Evolutionary conservation across 2,113 vertebrate genomes (phyloP).

Genomic region (Psittacara wagleri): DNA sequence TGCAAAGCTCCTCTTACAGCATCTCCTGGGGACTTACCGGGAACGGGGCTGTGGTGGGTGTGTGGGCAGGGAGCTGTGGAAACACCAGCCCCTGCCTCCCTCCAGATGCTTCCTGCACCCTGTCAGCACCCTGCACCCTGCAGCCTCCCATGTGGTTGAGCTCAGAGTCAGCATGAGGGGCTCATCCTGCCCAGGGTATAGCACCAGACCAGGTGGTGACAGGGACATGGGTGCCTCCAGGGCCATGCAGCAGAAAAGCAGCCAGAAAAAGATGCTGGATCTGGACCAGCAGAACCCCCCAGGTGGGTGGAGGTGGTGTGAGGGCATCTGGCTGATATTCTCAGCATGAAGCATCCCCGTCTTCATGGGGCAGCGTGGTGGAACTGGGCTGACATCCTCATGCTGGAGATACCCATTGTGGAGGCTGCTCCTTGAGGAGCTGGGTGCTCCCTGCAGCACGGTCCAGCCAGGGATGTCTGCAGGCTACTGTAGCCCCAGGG

Average conservation of each 20-base stretch:
- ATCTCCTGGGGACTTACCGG: not conserved
- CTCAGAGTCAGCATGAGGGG: not conserved
- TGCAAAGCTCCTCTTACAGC: conserved; percentile 2
- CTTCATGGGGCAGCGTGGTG: accelerated
- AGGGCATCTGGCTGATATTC: accelerated
- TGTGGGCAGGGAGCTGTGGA: conserved; percentile 20
- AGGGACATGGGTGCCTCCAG: accelerated
- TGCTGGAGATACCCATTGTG: accelerated
- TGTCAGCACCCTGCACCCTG: accelerated
- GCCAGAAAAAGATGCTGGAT: not conserved
- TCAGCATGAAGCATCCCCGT: accelerated
- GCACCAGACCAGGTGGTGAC: accelerated
- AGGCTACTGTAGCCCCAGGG: not conserved
- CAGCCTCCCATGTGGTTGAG: accelerated
- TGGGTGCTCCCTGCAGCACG: not conserved
- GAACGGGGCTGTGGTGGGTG: not conserved
- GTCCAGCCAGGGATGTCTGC: not conserved
- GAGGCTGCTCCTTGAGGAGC: not conserved
- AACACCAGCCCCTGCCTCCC: not conserved
- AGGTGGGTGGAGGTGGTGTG: not conserved
- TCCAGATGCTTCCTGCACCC: conserved; percentile 20
- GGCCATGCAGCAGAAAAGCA: accelerated
- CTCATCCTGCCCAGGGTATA: not conserved
- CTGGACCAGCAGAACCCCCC: accelerated
- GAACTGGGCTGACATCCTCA: not conserved